A percentile compares a stretch with the other conserved stretches of the same genome.
Evolutionary conservation across 1,140 invertebrate species (phyloP).

Genomic region (Tetramorium simillimum): DNA sequence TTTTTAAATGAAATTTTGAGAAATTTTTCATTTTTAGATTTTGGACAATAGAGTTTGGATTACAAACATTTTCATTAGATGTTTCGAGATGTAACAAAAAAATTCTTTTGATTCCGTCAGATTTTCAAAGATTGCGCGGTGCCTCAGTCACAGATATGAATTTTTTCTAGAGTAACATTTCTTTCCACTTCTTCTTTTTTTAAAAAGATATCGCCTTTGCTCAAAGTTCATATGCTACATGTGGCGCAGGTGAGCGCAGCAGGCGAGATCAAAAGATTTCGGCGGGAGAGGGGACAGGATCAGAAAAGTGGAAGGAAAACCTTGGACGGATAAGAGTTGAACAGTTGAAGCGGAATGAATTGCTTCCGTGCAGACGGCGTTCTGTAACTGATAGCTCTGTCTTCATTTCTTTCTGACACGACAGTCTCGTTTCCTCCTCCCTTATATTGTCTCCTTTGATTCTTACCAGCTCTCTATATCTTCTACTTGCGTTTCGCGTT

Average conservation of each 20-base stretch:
- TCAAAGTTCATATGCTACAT: conserved; percentile 51
- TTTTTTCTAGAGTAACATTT: background rate
- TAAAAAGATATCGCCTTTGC: conserved; percentile 15
- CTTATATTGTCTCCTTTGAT: conserved; percentile 73
- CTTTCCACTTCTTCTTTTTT: background rate
- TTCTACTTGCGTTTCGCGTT: conserved; percentile 54
- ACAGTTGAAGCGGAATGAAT: conserved; percentile 80
- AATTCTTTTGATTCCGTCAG: background rate
- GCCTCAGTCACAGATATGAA: background rate
- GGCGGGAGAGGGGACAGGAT: conserved; percentile 50
- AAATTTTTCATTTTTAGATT: background rate
- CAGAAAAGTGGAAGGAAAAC: conserved; percentile 70
- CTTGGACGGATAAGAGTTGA: conserved; percentile 78
- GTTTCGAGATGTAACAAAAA: background rate
- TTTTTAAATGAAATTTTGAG: background rate
- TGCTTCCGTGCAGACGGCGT: conserved; percentile 80
- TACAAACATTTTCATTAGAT: background rate
- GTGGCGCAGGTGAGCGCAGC: conserved; percentile 51
- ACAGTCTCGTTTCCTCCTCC: conserved; percentile 70
- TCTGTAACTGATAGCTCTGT: conserved; percentile 82
- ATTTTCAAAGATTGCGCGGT: background rate
- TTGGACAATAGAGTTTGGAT: background rate
- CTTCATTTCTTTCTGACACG: conserved; percentile 82
- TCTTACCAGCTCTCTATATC: conserved; percentile 61
- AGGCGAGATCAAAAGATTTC: conserved; percentile 57